Base-by-base conservation (phyloP, 2,797 vertebrate species). In the Coregonus ussuriensis region DNA sequence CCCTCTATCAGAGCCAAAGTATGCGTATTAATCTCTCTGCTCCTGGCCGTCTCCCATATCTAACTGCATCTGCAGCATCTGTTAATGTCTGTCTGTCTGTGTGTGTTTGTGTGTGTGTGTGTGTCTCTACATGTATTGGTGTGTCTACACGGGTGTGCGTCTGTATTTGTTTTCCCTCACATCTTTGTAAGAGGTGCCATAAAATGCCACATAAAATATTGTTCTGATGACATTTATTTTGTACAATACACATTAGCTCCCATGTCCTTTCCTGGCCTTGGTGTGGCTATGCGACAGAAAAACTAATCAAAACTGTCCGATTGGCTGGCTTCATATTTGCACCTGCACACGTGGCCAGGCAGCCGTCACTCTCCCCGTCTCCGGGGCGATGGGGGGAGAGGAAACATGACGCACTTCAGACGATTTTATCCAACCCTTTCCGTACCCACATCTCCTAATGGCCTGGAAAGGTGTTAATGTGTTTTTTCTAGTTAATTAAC, bases 401-500 rank as follows among this genome's bases (percentile, higher is more conserved):
- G 54, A 59, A 33, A 62, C 72, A 21, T 74, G 78, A 86, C 81
- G 63, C 78, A 71, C 78, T 82, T 86, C 73, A 84, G 82, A 82
- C 83, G 74, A 37, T 62, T 62, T 35, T 41, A n/a, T 29, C 9
- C 21, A 68, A 65, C 68, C 62, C 31, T 67, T 73, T 82, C 78
- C 79, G 52, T 51, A 71, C 63, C 31, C 76, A 72, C 65, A 25
- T 80, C 73, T 86, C 78, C 84, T 89, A 90, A 90, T 88, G 83
- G 84, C 70, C 84, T 76, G 81, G 88, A 86, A 89, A 87, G 85
- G 86, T 89, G 85, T 86, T 89, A 89, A 88, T 89, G 88, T 84
- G 82, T 88, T 90, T 89, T 88, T 77, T 84, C 85, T 85, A 90
- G 84, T 90, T 89, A 90, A 89, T 89, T 89, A 89, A 88, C 85